Evolutionary conservation across 2,888 invertebrate species (phyloP).

Genomic region (Rotaria magnacalcarata): DNA sequence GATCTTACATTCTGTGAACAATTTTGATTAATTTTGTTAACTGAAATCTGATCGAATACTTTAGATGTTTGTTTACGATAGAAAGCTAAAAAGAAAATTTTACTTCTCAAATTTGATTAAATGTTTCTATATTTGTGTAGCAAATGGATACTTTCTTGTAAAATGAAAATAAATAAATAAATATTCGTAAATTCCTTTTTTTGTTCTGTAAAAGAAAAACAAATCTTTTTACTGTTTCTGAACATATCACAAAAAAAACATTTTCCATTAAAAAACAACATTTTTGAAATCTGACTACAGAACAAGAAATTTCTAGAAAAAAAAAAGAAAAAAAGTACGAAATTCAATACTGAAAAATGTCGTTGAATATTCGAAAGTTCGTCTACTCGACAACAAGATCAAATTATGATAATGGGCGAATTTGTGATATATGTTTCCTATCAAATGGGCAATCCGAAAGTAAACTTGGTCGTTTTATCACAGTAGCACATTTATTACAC

Average conservation of each 20-base stretch:
- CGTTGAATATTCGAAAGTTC: no score
- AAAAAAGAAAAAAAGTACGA: not conserved
- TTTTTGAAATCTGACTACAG: not conserved
- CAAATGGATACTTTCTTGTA: not conserved
- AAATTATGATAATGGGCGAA: not conserved
- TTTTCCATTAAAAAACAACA: not conserved
- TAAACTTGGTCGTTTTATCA: not conserved
- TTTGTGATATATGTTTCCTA: not conserved
- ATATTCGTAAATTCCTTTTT: no score
- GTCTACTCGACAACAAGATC: not conserved
- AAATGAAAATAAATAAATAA: not conserved
- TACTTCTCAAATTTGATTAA: no score
- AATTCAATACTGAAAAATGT: not conserved
- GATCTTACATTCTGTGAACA: no score
- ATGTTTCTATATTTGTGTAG: no score
- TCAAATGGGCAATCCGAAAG: constrained; percentile 29
- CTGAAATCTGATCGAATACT: no score
- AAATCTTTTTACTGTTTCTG: not conserved
- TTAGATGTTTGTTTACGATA: no score
- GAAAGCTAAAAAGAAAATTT: no score
- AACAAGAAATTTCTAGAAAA: not conserved
- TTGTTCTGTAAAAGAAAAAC: not conserved
- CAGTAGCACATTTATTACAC: not conserved
- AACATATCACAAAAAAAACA: not conserved
- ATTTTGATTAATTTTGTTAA: no score